Percentiles rank a stretch among this genome's conserved stretches.
Evolutionary conservation across 2,888 invertebrate species (phyloP).

Genomic region (Chymomyza caudatula): DNA sequence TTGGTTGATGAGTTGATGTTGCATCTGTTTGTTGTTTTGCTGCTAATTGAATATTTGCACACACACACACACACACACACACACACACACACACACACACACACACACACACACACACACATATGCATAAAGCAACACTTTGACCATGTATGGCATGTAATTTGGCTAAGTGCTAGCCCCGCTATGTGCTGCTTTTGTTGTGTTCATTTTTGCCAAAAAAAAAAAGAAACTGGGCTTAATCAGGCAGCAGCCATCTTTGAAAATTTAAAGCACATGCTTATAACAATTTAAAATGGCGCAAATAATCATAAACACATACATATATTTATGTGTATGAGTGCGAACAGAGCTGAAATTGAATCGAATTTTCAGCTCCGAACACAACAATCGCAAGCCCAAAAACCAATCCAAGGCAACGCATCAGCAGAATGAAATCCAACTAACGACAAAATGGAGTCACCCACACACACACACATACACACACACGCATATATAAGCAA

Average conservation of each 20-base stretch:
- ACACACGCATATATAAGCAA: slow-evolving; percentile 3
- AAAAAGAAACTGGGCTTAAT: background rate
- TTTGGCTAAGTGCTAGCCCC: slow-evolving; percentile 17
- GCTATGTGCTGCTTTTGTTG: background rate
- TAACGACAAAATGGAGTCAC: slow-evolving; percentile 52
- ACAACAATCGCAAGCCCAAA: background rate
- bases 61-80: background rate
- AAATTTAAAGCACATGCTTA: background rate
- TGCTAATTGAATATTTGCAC: slow-evolving; percentile 52
- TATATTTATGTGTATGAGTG: background rate
- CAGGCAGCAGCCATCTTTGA: background rate
- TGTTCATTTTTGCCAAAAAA: background rate
- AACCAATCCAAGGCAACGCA: background rate
- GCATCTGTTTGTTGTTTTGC: slow-evolving; percentile 11
- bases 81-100: background rate
- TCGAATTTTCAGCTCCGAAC: background rate
- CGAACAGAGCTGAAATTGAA: background rate
- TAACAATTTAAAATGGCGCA: background rate
- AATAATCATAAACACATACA: background rate
- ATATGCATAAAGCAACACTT: background rate
- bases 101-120: background rate
- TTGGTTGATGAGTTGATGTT: background rate
- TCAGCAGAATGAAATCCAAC: slow-evolving; percentile 8
- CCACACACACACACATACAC: slow-evolving; percentile 34
- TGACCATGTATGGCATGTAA: slow-evolving; percentile 12